A percentile compares a stretch with the other conserved stretches of the same genome.
Evolutionary conservation across 2,113 vertebrate genomes (phyloP).

Genomic region (Nestor notabilis): DNA sequence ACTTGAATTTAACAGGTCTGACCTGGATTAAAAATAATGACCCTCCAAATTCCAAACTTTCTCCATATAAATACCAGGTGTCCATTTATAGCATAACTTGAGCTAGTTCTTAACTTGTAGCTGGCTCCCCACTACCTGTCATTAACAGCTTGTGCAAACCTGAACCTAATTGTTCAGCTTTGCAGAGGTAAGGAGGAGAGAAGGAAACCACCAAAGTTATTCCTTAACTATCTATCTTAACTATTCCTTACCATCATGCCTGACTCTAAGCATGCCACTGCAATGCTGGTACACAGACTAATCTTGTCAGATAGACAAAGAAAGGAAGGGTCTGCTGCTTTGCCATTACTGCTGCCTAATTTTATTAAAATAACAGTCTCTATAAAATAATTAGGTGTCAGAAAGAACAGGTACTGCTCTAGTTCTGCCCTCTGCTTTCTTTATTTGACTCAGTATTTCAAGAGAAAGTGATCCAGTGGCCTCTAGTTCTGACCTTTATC

Average conservation of each 20-base stretch:
- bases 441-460: background rate
- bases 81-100: background rate
- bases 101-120: background rate
- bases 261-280: background rate
- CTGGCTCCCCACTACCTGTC: background rate
- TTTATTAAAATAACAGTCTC: constrained; percentile 12
- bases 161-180: background rate
- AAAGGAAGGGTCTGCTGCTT: background rate
- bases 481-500: background rate
- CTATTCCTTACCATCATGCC: background rate
- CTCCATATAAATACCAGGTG: background rate
- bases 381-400: background rate
- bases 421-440: background rate
- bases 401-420: constrained; percentile 16
- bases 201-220: background rate
- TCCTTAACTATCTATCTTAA: background rate
- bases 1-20: background rate
- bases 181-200: background rate
- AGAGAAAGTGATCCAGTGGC: background rate
- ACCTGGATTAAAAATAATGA: constrained; percentile 4
- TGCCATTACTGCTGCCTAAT: background rate
- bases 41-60: background rate
- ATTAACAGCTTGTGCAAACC: background rate
- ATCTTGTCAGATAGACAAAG: background rate
- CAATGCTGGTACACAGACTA: background rate